These are phyloP conservation scores for Coecobrya sp. DNA, from an alignment of 2,888 invertebrate species.

Conservation along the genomic window DNA sequence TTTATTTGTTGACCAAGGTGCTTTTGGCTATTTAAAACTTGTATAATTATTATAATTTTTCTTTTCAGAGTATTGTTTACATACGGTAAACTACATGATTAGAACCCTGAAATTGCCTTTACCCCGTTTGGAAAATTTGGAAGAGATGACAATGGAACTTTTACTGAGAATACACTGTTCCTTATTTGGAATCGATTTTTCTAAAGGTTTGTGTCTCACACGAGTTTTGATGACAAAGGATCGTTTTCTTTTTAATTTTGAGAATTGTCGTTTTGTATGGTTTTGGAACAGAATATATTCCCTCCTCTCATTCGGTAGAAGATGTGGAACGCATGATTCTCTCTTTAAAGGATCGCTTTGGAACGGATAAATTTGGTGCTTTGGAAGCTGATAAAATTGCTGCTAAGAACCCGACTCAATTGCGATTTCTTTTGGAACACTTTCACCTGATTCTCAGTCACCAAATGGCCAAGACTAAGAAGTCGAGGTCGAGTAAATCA, in stretches of 20 bases:
- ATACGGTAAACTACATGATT: conserved; percentile 32
- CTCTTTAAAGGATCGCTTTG: conserved; percentile 50
- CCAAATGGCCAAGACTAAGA: background rate
- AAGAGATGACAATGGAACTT: background rate
- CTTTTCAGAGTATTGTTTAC: conserved; percentile 47
- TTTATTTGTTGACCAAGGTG: too few species aligned
- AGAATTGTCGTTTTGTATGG: background rate
- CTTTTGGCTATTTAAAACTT: background rate
- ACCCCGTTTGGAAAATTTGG: background rate
- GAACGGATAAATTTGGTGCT: conserved; percentile 38
- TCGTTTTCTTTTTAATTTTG: background rate
- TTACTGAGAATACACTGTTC: conserved; percentile 53
- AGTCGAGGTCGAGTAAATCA: background rate
- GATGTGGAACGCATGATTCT: conserved; percentile 52
- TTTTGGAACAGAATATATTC: conserved; percentile 55
- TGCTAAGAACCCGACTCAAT: background rate
- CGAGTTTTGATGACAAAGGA: too few species aligned
- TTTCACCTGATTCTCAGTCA: conserved; percentile 48
- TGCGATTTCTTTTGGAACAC: conserved; percentile 52
- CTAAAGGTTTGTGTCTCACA: conserved; percentile 11
- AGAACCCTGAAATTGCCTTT: background rate
- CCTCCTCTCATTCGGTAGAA: background rate
- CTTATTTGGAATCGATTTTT: conserved; percentile 29
- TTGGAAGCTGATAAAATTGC: conserved; percentile 29
- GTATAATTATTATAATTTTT: background rate